Evolutionary conservation across 2,113 vertebrate genomes (phyloP).

Genomic region (Albula goreensis): DNA sequence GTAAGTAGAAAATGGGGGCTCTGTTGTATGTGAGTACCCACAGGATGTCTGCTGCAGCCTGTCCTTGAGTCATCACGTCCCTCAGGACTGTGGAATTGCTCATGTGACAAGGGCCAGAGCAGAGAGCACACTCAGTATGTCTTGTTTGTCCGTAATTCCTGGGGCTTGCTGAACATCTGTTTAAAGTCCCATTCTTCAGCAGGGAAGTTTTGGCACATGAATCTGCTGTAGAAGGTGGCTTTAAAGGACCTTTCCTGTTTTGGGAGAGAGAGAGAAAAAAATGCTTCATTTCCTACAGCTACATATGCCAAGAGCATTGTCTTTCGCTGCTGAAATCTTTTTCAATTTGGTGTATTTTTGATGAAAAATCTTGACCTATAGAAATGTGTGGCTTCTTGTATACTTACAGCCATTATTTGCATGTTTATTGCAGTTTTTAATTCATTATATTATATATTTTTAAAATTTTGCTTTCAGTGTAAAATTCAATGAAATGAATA

Average conservation of each 20-base stretch:
- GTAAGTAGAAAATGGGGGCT: not conserved
- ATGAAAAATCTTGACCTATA: not conserved
- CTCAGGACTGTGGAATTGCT: not conserved
- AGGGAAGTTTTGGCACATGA: conserved; percentile 10
- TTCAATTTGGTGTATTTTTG: not conserved
- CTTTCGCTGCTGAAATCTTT: conserved; percentile 10
- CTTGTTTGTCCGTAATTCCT: not conserved
- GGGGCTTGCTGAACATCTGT: not conserved
- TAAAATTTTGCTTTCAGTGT: no score
- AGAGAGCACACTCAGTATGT: not conserved
- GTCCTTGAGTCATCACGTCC: not conserved
- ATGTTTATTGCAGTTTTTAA: not conserved
- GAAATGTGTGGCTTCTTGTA: not conserved
- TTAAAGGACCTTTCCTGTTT: conserved; percentile 46
- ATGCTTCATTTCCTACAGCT: conserved; percentile 35
- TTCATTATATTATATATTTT: no score
- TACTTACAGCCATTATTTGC: not conserved
- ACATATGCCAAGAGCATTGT: conserved; percentile 35
- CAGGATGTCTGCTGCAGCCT: not conserved
- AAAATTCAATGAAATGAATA: no score
- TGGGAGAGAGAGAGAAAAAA: conserved; percentile 23
- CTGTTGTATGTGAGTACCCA: not conserved
- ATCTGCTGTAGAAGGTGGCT: conserved; percentile 18
- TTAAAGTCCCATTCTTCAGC: not conserved
- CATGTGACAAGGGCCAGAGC: not conserved